These are phyloP conservation scores for Furcula furcula DNA, from an alignment of 2,888 invertebrate genomes.

Conservation along the genomic window DNA sequence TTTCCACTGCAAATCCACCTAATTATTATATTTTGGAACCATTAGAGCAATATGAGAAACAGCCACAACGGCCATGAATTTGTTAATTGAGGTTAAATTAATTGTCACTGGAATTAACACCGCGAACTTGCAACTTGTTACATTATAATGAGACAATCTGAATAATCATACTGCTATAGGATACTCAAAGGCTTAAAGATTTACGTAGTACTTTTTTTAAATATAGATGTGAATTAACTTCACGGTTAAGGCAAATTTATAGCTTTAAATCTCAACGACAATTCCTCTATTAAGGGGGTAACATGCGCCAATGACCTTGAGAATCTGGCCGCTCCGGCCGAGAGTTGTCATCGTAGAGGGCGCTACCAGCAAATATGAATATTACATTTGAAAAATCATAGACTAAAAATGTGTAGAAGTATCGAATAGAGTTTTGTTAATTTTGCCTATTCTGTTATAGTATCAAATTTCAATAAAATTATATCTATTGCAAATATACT, in stretches of 20 bases:
- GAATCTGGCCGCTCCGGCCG: too few species aligned
- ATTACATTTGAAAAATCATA: too few species aligned
- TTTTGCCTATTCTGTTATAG: too few species aligned
- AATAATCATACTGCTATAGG: neutral
- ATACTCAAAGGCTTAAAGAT: neutral
- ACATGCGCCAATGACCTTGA: too few species aligned
- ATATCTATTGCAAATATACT: too few species aligned
- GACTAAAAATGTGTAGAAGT: too few species aligned
- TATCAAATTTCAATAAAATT: too few species aligned
- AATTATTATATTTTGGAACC: conserved; percentile 25
- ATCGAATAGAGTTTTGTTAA: too few species aligned
- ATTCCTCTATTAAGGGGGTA: conserved; percentile 8
- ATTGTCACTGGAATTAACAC: conserved; percentile 61
- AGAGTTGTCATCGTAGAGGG: too few species aligned
- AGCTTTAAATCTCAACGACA: conserved; percentile 8
- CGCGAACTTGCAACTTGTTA: conserved; percentile 42
- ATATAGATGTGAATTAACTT: neutral
- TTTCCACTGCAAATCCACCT: neutral
- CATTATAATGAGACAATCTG: conserved; percentile 22
- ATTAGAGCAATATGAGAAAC: conserved; percentile 28
- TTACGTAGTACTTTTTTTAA: neutral
- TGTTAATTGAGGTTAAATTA: conserved; percentile 73
- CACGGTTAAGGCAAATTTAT: conserved; percentile 2
- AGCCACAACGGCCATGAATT: conserved; percentile 53
- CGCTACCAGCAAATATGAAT: too few species aligned